Evolutionary conservation across 2,888 invertebrate species (phyloP).

Genomic region (Stratiomys singularior): DNA sequence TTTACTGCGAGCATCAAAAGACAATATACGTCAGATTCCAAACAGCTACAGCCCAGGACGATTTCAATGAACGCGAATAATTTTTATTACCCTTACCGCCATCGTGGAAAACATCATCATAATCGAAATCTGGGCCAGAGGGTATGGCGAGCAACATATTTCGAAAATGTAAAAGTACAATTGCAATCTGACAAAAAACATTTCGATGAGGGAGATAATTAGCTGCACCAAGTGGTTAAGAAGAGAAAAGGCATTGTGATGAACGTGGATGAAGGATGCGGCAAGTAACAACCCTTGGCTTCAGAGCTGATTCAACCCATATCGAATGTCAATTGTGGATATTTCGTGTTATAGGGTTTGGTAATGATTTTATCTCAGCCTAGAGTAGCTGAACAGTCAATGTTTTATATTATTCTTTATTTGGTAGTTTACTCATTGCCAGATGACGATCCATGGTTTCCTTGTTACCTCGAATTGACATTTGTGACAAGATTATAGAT

Average conservation of each 20-base stretch:
- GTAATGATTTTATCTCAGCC: constrained; percentile 27
- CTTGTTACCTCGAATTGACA: constrained; percentile 31
- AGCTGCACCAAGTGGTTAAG: constrained; percentile 10
- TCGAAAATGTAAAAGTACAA: constrained; percentile 25
- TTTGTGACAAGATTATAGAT: constrained; percentile 11
- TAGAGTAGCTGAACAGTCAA: background rate
- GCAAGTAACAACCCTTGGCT: constrained; percentile 27
- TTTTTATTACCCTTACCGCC: constrained; percentile 35
- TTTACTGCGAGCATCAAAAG: constrained; percentile 25
- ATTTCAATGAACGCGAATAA: constrained; percentile 26
- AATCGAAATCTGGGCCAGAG: background rate
- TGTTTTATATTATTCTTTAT: background rate
- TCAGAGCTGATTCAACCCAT: constrained; percentile 16
- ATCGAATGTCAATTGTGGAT: constrained; percentile 37
- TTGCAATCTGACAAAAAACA: constrained; percentile 22
- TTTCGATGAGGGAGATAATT: constrained; percentile 41
- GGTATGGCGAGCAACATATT: constrained; percentile 28
- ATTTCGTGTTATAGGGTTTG: constrained; percentile 11
- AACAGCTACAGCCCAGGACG: background rate
- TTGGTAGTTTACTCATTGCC: background rate
- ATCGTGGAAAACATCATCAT: background rate
- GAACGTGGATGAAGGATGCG: background rate
- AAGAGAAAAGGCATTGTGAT: background rate
- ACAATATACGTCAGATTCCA: background rate
- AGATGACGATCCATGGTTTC: background rate